Percentiles rank a stretch among this genome's conserved stretches.
These are phyloP conservation scores for Lipotes vexillifer DNA, from an alignment of 2,113 vertebrate genomes.

Conservation along the genomic window DNA sequence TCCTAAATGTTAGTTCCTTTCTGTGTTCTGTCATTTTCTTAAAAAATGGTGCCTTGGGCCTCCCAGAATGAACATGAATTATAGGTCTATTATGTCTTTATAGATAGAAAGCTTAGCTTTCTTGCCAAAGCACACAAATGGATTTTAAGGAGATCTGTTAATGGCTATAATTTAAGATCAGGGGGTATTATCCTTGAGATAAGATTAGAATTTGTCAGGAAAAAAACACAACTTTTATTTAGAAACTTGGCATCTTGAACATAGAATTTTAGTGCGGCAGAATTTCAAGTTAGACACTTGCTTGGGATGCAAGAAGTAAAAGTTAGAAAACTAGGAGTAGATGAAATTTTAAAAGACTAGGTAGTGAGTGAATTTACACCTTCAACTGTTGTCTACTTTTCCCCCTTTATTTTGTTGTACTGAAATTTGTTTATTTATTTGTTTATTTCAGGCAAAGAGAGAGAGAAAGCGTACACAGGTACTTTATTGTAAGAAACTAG, in stretches of 20 bases:
- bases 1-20: not conserved
- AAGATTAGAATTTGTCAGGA: constrained; percentile 17
- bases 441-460: not conserved
- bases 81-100: constrained; percentile 24
- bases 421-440: not conserved
- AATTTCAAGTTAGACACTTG: not conserved
- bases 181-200: constrained; percentile 1
- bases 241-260: constrained; percentile 22
- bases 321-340: not conserved
- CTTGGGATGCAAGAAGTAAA: not conserved
- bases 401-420: not conserved
- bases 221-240: not conserved
- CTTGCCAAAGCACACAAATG: constrained; percentile 40
- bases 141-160: constrained; percentile 15
- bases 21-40: constrained; percentile 5
- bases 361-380: not conserved
- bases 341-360: not conserved
- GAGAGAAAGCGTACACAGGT: not conserved
- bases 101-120: not conserved
- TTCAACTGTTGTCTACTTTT: not conserved
- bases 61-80: constrained; percentile 6
- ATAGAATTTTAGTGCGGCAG: not conserved
- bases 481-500: not conserved
- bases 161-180: constrained; percentile 35
- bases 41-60: not conserved